Evolutionary conservation across 1,140 invertebrate species (phyloP).

Genomic region (Pygmarrhopalites habei): DNA sequence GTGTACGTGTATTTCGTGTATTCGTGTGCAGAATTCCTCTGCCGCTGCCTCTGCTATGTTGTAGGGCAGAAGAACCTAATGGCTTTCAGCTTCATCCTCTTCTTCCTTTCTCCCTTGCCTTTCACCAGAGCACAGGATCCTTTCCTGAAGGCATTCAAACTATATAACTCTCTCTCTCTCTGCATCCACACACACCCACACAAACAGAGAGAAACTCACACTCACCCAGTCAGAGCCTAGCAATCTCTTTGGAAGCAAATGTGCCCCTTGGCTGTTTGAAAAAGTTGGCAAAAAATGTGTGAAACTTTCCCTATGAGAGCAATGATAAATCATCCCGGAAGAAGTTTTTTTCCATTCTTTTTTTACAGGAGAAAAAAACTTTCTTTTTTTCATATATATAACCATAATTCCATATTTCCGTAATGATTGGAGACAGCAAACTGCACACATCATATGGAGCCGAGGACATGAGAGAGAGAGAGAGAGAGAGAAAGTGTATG

Average conservation of each 20-base stretch:
- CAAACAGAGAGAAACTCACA: too few species aligned
- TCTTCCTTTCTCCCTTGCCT: too few species aligned
- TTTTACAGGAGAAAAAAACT: constrained; percentile 7
- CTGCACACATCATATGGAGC: constrained; percentile 5
- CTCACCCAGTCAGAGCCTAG: background rate
- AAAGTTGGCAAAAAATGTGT: constrained; percentile 20
- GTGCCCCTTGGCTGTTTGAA: constrained; percentile 18
- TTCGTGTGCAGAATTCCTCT: too few species aligned
- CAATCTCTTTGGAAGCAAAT: constrained; percentile 17
- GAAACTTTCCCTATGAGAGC: constrained; percentile 18
- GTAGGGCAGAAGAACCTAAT: too few species aligned
- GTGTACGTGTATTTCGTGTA: too few species aligned
- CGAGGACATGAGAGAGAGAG: background rate
- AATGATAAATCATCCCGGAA: constrained; percentile 17
- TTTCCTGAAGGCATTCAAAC: too few species aligned
- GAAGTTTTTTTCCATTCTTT: constrained; percentile 9
- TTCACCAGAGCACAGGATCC: too few species aligned
- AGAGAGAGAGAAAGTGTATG: background rate
- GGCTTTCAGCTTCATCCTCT: too few species aligned
- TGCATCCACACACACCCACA: too few species aligned
- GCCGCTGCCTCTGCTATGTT: too few species aligned
- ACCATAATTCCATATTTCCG: constrained; percentile 20
- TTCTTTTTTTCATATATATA: background rate
- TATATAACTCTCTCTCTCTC: too few species aligned
- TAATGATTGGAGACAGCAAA: constrained; percentile 15